phyloP scores from a whole-genome alignment of 2,888 invertebrate genomes.

The Coenonympha arcania region DNA sequence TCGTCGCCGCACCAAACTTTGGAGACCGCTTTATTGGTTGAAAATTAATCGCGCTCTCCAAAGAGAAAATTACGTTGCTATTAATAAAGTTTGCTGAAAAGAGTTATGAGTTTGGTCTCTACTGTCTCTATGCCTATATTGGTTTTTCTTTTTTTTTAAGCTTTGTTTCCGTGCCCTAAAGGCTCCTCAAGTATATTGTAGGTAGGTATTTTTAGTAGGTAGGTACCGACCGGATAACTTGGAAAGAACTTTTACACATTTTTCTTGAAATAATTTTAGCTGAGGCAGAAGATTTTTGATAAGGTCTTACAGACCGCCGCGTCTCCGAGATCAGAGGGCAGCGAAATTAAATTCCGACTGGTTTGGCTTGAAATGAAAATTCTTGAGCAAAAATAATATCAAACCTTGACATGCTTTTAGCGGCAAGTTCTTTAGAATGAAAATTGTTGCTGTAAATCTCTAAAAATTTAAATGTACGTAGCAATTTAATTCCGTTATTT shows the following conservation, averaged over 20 bases:
- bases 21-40: slow-evolving; percentile 16
- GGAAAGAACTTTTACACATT: slow-evolving; percentile 1
- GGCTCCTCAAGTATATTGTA: too few species aligned
- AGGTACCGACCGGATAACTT: not conserved
- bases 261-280: slow-evolving; percentile 26
- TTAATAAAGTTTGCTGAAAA: slow-evolving; percentile 13
- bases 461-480: too few species aligned
- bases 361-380: slow-evolving; percentile 17
- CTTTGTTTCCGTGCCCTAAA: too few species aligned
- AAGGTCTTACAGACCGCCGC: slow-evolving; percentile 34
- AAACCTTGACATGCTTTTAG: slow-evolving; percentile 25
- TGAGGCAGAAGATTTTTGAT: slow-evolving; percentile 21
- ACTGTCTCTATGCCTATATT: not conserved
- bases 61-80: slow-evolving; percentile 8
- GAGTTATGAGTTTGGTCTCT: slow-evolving; percentile 1
- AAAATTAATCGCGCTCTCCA: slow-evolving; percentile 5
- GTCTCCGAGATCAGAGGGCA: slow-evolving; percentile 32
- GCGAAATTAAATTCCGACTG: slow-evolving; percentile 37
- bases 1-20: slow-evolving; percentile 16
- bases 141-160: too few species aligned
- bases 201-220: not conserved
- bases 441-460: not conserved
- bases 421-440: not conserved
- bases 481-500: too few species aligned
- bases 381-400: slow-evolving; percentile 32